Conservation (phyloP, 1,140 invertebrate species). For the Pseudachorutes palmiensis region DNA sequence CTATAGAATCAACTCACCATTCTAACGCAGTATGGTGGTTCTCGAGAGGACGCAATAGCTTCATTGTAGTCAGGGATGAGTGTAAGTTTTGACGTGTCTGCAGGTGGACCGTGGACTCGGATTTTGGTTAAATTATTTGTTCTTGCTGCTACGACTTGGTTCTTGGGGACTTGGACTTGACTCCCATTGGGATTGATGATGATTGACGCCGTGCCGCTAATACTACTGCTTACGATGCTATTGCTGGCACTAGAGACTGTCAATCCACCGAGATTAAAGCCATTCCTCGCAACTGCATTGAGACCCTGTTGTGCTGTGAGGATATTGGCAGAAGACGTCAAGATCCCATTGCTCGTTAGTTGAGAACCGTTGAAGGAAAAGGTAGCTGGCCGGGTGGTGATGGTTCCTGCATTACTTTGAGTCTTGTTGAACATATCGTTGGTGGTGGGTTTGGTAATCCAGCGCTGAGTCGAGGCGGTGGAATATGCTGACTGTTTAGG, state of each 20-base stretch:
- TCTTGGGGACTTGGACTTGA: not conserved
- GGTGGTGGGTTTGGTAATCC: slow-evolving; percentile 8
- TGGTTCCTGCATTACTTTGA: not conserved
- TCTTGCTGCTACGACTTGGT: slow-evolving; percentile 2
- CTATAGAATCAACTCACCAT: slow-evolving; percentile 17
- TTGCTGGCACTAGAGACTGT: not conserved
- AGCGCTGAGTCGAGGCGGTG: not conserved
- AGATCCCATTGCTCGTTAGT: not conserved
- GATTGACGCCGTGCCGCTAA: not conserved
- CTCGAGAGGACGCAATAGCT: not conserved
- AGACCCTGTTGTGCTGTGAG: not conserved
- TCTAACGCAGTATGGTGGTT: slow-evolving; percentile 25
- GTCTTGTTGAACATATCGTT: slow-evolving; percentile 24
- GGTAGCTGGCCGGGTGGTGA: not conserved
- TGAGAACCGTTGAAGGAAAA: not conserved
- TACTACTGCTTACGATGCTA: not conserved
- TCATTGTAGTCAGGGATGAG: slow-evolving; percentile 25
- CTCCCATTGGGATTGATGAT: not conserved
- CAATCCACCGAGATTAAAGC: not conserved
- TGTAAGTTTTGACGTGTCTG: slow-evolving; percentile 10
- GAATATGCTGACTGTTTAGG: slow-evolving; percentile 22
- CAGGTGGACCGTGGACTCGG: slow-evolving; percentile 17
- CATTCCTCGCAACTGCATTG: not conserved
- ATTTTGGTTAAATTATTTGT: slow-evolving; percentile 20
- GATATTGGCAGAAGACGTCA: not conserved